Conservation (phyloP, 1,140 invertebrate species). For the Anoplolepis gracilipes region DNA sequence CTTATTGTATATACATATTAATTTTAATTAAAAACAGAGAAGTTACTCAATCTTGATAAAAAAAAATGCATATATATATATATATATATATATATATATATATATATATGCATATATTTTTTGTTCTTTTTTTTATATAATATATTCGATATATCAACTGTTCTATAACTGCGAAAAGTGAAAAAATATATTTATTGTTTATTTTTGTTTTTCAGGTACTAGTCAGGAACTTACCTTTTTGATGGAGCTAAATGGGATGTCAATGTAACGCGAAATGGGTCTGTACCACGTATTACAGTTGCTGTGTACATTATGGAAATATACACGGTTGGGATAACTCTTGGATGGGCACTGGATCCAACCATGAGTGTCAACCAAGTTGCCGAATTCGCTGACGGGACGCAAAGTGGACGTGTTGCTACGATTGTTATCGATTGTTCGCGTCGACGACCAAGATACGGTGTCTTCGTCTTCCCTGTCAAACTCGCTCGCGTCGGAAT, state of each 20-base stretch:
- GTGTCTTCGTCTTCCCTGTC: not conserved
- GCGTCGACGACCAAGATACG: not conserved
- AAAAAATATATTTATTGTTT: not conserved
- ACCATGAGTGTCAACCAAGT: constrained; percentile 63
- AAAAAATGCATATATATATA: too few species aligned
- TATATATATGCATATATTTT: not conserved
- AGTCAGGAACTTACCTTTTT: constrained; percentile 10
- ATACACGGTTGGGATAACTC: constrained; percentile 32
- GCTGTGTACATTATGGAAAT: constrained; percentile 68
- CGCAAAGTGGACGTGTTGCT: not conserved
- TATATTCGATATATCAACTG: not conserved
- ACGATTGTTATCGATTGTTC: too few species aligned
- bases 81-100: too few species aligned
- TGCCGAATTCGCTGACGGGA: constrained; percentile 62
- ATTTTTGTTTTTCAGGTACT: not conserved
- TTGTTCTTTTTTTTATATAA: not conserved
- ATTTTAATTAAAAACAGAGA: too few species aligned
- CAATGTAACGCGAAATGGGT: constrained; percentile 38
- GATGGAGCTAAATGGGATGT: not conserved
- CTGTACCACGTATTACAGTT: constrained; percentile 61
- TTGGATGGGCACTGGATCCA: constrained; percentile 74
- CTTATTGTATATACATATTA: too few species aligned
- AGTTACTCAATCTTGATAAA: too few species aligned
- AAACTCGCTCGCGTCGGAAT: not conserved
- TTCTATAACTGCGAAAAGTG: not conserved